Evolutionary conservation across 2,113 vertebrate genomes (phyloP).

Genomic region (Pterophyllum scalare): DNA sequence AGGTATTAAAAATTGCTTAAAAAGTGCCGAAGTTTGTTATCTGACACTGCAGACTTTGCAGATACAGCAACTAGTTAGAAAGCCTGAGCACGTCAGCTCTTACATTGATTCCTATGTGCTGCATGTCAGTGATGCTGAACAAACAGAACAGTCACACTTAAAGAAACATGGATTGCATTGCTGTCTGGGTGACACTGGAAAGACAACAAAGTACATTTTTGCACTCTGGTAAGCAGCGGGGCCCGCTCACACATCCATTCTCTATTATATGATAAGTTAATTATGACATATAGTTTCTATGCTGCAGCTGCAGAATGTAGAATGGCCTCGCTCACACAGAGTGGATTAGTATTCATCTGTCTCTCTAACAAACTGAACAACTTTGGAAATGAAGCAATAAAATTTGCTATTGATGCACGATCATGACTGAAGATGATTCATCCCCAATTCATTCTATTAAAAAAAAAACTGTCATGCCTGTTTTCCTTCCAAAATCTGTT

Average conservation of each 20-base stretch:
- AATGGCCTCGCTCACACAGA: background rate
- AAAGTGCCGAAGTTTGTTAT: constrained; percentile 51
- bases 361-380: background rate
- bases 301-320: background rate
- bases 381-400: background rate
- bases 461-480: background rate
- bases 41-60: constrained; percentile 34
- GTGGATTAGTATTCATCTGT: constrained; percentile 11
- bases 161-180: constrained; percentile 15
- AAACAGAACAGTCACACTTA: constrained; percentile 35
- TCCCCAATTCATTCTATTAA: background rate
- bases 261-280: constrained; percentile 2
- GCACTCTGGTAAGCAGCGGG: constrained; percentile 22
- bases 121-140: constrained; percentile 9
- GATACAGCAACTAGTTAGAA: constrained; percentile 12
- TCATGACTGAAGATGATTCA: background rate
- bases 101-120: background rate
- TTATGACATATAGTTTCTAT: constrained; percentile 19
- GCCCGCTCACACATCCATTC: constrained; percentile 27
- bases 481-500: no score
- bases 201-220: constrained; percentile 39
- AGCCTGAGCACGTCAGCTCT: background rate
- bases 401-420: background rate
- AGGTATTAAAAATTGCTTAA: constrained; percentile 55
- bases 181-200: constrained; percentile 15